Conservation (phyloP, 2,113 vertebrate genomes). For the Phyllostomus hastatus region DNA sequence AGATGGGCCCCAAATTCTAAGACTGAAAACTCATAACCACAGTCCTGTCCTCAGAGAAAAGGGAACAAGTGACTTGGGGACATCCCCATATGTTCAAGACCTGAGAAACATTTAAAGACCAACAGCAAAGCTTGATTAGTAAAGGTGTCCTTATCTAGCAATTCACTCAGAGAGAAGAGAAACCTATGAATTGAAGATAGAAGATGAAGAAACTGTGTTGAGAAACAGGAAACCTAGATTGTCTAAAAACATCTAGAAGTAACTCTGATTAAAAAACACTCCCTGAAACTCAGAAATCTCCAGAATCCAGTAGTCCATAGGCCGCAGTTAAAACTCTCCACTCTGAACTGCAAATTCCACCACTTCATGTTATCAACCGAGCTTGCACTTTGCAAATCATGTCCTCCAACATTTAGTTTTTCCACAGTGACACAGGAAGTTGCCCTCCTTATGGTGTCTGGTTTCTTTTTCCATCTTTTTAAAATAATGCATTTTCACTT, state of each 20-base stretch:
- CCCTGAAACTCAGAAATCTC: background rate
- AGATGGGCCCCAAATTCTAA: accelerated
- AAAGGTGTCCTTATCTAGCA: background rate
- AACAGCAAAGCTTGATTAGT: background rate
- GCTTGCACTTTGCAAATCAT: background rate
- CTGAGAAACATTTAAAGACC: background rate
- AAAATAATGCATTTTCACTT: constrained; percentile 3
- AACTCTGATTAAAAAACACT: background rate
- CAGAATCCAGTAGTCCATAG: background rate
- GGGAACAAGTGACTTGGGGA: background rate
- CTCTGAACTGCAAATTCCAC: background rate
- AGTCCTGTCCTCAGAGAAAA: background rate
- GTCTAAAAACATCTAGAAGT: background rate
- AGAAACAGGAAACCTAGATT: background rate
- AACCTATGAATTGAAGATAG: background rate
- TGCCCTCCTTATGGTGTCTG: background rate
- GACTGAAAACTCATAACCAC: background rate
- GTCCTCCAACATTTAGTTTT: background rate
- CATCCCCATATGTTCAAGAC: background rate
- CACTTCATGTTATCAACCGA: background rate
- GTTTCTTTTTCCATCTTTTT: background rate
- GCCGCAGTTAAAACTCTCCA: accelerated
- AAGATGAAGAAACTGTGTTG: background rate
- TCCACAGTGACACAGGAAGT: background rate
- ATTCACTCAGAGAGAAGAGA: background rate